phyloP scores from a whole-genome alignment of 2,888 invertebrate species.

The Drosophila crucigera region DNA sequence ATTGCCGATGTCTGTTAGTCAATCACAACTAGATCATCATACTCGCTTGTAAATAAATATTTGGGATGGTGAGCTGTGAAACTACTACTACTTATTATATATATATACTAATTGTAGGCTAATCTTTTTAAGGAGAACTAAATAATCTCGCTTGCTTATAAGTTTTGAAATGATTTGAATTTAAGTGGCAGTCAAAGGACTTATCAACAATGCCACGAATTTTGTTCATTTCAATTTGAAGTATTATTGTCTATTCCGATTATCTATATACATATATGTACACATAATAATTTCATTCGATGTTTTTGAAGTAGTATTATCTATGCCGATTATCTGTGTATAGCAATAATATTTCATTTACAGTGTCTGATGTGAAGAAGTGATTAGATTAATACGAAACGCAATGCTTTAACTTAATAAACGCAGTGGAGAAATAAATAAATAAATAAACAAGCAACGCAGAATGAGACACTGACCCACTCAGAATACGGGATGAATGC shows the following conservation, averaged over 20 bases:
- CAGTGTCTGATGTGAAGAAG: not conserved
- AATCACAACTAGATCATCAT: not conserved
- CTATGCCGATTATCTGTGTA: slow-evolving; percentile 43
- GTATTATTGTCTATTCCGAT: slow-evolving; percentile 53
- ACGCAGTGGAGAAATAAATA: not conserved
- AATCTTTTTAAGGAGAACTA: not conserved
- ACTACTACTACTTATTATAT: not conserved
- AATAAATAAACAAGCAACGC: not conserved
- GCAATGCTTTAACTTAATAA: slow-evolving; percentile 13
- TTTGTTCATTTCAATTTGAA: slow-evolving; percentile 36
- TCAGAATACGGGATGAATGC: slow-evolving; percentile 24
- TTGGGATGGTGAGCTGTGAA: not conserved
- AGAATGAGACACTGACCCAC: slow-evolving; percentile 24
- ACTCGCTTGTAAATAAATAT: not conserved
- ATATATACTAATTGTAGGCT: not conserved
- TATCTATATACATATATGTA: slow-evolving; percentile 15
- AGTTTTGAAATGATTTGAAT: slow-evolving; percentile 16
- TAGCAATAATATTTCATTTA: slow-evolving; percentile 22
- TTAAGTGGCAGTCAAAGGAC: slow-evolving; percentile 31
- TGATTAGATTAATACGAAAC: slow-evolving; percentile 52
- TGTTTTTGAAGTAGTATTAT: slow-evolving; percentile 53
- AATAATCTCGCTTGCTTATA: slow-evolving; percentile 1
- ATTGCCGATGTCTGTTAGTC: not conserved
- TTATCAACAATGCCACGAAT: slow-evolving; percentile 47
- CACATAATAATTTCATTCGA: slow-evolving; percentile 6